Evolutionary conservation across 2,113 vertebrate genomes (phyloP), one percentile per base, ranked within the genome.

Genomic region (Elachura formosa): DNA sequence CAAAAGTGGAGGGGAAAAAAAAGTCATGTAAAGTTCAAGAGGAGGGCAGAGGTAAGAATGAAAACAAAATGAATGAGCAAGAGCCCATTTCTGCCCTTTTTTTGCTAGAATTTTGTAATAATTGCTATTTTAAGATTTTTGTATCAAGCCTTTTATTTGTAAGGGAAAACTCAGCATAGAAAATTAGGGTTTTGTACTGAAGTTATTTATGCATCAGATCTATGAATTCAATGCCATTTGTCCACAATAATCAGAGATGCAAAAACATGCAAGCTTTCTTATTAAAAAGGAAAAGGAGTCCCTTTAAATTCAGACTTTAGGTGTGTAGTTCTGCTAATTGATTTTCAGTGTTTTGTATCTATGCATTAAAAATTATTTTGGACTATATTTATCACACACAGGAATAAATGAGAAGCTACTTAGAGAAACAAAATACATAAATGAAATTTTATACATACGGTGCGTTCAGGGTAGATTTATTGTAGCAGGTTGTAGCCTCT

Each of bases 21-120:
- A 93, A 91, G 91, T 72, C 85, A 49, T 95, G 93, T 93, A 95
- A 96, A 96, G 94, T 97, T 97, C 96, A 97, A 94, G 90, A 93
- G 75, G 79, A 96, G 95, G 95, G 96, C 95, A 97, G 79, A 88
- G 75, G 52, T 63, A 93, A 95, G 90, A 95, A 90, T 92, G 87
- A 95, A 91, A 94, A 90, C 72, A 95, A 88, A 93, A 93, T 2
- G 9, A 94, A 93, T 92, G 75, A 84, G 31, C n/a, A 94, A 64
- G 25, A 87, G 59, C 13, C 9, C 2, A 2, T 77, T 94, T 95
- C 79, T 86, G 40, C 10, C 21, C 38, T 51, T 66, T 52, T 46
- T 91, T 68, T 67, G 1, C 74, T 41, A 78, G 59, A 67, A 61
- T 85, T 95, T 82, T 85, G 25, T 26, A 79, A 18, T 72, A 88